A percentile compares a stretch with the other conserved stretches of the same genome.
phyloP scores from a whole-genome alignment of 2,113 vertebrate species.

The Epinephelus fuscoguttatus region DNA sequence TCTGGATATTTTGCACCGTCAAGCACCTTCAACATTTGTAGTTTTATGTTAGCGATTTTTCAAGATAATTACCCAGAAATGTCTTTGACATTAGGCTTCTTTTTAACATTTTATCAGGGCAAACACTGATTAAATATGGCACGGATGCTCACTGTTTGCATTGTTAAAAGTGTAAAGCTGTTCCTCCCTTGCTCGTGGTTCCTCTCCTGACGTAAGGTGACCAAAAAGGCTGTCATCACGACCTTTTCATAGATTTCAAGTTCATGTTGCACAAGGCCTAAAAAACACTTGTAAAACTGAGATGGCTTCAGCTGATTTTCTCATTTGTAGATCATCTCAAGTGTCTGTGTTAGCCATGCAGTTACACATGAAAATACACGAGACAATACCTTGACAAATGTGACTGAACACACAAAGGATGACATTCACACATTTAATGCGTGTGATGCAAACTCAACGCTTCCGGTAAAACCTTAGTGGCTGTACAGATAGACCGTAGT shows the following conservation, averaged over 20 bases:
- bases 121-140: too few relatives aligned
- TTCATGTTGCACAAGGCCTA: conserved; percentile 47
- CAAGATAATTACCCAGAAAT: background rate
- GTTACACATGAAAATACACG: background rate
- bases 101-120: background rate
- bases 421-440: too few relatives aligned
- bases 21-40: background rate
- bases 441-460: background rate
- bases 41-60: background rate
- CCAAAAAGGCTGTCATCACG: conserved; percentile 9
- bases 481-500: background rate
- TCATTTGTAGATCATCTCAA: conserved; percentile 26
- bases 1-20: background rate
- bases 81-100: background rate
- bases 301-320: conserved; percentile 13
- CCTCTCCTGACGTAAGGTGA: background rate
- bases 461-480: background rate
- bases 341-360: conserved; percentile 12
- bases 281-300: conserved; percentile 37
- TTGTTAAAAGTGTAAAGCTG: background rate
- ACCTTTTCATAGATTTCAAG: conserved; percentile 67
- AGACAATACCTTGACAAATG: background rate
- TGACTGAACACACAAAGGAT: background rate
- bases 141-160: background rate
- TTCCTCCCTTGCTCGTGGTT: background rate